Conservation (phyloP, 2,113 vertebrate species). For the Apus apus region DNA sequence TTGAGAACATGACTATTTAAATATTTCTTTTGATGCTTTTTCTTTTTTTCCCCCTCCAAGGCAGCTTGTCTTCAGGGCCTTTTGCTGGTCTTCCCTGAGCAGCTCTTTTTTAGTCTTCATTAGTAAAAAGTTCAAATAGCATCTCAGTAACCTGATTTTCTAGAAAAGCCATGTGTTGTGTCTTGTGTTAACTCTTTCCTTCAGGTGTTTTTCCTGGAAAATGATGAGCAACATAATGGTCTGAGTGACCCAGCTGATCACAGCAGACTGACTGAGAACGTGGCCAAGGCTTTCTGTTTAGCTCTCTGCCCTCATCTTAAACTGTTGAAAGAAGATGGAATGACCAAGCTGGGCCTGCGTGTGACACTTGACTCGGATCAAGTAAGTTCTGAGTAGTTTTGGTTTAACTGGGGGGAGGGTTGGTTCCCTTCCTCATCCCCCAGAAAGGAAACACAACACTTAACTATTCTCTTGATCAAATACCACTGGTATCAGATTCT, state of each 20-base stretch:
- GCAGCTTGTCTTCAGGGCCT: not conserved
- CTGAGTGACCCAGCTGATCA: conserved; percentile 96
- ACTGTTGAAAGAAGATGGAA: conserved; percentile 95
- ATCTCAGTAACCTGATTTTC: not conserved
- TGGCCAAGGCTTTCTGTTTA: conserved; percentile 93
- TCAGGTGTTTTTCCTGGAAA: conserved; percentile 96
- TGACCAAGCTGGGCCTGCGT: conserved; percentile 93
- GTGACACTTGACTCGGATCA: conserved; percentile 95
- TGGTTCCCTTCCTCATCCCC: not conserved
- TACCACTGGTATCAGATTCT: not conserved
- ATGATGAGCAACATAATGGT: conserved; percentile 88
- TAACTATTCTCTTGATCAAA: not conserved
- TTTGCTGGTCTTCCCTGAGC: not conserved
- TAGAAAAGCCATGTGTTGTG: not conserved
- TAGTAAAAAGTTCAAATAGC: not conserved
- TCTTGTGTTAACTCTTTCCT: not conserved
- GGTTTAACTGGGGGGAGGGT: not conserved
- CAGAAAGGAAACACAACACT: not conserved
- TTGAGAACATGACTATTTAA: not conserved
- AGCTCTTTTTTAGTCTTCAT: not conserved
- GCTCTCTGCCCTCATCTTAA: conserved; percentile 96
- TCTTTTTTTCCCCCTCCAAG: too few species aligned
- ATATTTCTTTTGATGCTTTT: not conserved
- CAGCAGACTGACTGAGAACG: conserved; percentile 92
- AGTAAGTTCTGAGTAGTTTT: conserved; percentile 68